Conservation (phyloP, 2,888 invertebrate genomes). For the Erpobdella octoculata region DNA sequence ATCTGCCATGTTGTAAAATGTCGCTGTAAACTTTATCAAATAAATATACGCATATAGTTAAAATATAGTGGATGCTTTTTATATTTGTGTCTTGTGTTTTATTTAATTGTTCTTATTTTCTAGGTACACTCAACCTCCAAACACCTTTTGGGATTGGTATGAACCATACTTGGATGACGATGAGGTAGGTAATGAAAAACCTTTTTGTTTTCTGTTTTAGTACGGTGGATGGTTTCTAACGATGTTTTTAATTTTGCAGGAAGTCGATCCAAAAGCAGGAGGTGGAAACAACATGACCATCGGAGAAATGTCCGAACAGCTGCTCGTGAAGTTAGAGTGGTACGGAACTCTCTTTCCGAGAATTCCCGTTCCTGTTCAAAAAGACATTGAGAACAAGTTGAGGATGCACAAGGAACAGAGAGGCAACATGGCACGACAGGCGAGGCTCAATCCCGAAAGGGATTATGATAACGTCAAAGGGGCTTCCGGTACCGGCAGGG, state of each 20-base stretch:
- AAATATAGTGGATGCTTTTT: background rate
- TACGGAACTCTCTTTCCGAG: slow-evolving; percentile 95
- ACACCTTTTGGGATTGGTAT: slow-evolving; percentile 92
- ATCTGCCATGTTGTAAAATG: background rate
- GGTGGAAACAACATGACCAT: slow-evolving; percentile 87
- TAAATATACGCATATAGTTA: background rate
- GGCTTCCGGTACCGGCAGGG: background rate
- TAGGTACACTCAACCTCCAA: slow-evolving; percentile 92
- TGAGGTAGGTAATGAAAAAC: slow-evolving; percentile 60
- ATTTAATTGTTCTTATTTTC: slow-evolving; percentile 9
- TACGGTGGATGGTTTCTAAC: background rate
- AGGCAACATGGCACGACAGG: slow-evolving; percentile 6
- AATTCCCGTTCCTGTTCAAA: slow-evolving; percentile 81
- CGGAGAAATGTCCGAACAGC: slow-evolving; percentile 82
- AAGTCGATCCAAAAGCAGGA: slow-evolving; percentile 93
- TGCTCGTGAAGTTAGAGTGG: slow-evolving; percentile 93
- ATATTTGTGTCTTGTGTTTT: background rate
- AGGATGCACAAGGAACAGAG: background rate
- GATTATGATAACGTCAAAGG: background rate
- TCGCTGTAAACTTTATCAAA: background rate
- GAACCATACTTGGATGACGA: slow-evolving; percentile 89
- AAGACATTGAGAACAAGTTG: slow-evolving; percentile 53
- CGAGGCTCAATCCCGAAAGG: background rate
- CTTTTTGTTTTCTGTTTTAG: background rate
- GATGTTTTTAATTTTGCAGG: slow-evolving; percentile 54